phyloP scores from a whole-genome alignment of 2,888 invertebrate genomes.

The Silvanus unidentatus region DNA sequence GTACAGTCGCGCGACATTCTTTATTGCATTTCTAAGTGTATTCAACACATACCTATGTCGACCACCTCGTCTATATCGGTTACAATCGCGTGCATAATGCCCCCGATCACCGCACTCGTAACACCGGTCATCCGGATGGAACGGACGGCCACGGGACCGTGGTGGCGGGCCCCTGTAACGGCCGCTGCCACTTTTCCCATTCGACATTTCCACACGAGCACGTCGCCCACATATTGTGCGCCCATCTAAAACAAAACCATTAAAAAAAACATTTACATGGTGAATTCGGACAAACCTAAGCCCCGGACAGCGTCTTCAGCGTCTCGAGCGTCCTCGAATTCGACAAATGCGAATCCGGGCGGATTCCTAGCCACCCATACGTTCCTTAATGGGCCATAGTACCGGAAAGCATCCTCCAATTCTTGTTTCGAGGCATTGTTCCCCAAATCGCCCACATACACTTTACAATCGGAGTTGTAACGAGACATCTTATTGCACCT shows the following conservation, averaged over 20 bases:
- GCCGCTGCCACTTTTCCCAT: conserved; percentile 63
- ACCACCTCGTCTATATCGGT: conserved; percentile 56
- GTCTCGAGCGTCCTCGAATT: conserved; percentile 82
- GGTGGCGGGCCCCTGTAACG: conserved; percentile 53
- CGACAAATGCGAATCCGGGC: conserved; percentile 87
- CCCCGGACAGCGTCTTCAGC: conserved; percentile 82
- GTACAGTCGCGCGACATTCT: conserved; percentile 1
- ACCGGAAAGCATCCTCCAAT: conserved; percentile 79
- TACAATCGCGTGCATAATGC: conserved; percentile 89
- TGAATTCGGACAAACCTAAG: conserved; percentile 58
- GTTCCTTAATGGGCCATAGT: conserved; percentile 83
- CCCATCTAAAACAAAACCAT: conserved; percentile 53
- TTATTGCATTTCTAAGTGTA: conserved; percentile 8
- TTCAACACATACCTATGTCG: conserved; percentile 51
- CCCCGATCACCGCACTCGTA: conserved; percentile 93
- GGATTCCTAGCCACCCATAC: conserved; percentile 94
- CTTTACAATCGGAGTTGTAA: conserved; percentile 82
- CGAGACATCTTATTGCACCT: conserved; percentile 57
- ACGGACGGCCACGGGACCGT: conserved; percentile 62
- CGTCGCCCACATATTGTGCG: conserved; percentile 83
- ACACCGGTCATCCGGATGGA: conserved; percentile 87
- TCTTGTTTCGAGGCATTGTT: conserved; percentile 87
- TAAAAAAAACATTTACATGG: not conserved
- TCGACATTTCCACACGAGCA: conserved; percentile 88
- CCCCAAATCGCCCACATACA: conserved; percentile 88